These are phyloP conservation scores for Euclidia mi DNA, from an alignment of 2,888 invertebrate species.

Conservation along the genomic window DNA sequence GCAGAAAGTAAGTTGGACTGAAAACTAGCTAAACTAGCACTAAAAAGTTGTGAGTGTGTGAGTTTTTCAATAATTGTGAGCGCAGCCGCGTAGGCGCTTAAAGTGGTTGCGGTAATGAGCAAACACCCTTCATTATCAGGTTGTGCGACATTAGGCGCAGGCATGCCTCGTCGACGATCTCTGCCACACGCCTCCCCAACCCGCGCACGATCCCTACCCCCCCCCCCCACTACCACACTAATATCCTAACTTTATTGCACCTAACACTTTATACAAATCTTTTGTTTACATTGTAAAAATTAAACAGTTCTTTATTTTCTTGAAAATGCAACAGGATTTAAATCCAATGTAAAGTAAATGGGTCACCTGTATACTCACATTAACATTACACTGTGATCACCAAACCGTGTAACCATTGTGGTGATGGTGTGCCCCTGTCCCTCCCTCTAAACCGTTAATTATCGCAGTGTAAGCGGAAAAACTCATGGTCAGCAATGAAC, in stretches of 20 bases:
- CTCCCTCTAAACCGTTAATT: conserved; percentile 8
- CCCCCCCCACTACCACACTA: no score
- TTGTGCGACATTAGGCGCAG: conserved; percentile 66
- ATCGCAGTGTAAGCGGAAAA: conserved; percentile 8
- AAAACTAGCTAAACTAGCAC: not conserved
- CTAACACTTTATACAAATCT: no score
- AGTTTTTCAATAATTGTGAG: conserved; percentile 39
- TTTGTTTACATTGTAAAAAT: not conserved
- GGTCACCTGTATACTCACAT: not conserved
- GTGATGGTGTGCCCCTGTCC: conserved; percentile 3
- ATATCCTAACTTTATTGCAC: conserved; percentile 5
- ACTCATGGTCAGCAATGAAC: conserved; percentile 1
- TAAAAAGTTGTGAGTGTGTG: conserved; percentile 12
- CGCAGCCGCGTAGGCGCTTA: conserved; percentile 48
- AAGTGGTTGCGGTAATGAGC: conserved; percentile 62
- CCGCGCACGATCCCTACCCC: conserved; percentile 20
- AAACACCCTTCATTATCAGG: conserved; percentile 68
- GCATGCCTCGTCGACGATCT: conserved; percentile 54
- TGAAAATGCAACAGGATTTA: not conserved
- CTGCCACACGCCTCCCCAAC: conserved; percentile 28
- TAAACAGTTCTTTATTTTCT: no score
- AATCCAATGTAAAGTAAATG: conserved; percentile 2
- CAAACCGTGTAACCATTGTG: conserved; percentile 13
- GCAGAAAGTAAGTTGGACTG: not conserved
- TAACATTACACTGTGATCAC: not conserved